phyloP scores from a whole-genome alignment of 2,888 invertebrate genomes.

The Dryobota labecula region DNA sequence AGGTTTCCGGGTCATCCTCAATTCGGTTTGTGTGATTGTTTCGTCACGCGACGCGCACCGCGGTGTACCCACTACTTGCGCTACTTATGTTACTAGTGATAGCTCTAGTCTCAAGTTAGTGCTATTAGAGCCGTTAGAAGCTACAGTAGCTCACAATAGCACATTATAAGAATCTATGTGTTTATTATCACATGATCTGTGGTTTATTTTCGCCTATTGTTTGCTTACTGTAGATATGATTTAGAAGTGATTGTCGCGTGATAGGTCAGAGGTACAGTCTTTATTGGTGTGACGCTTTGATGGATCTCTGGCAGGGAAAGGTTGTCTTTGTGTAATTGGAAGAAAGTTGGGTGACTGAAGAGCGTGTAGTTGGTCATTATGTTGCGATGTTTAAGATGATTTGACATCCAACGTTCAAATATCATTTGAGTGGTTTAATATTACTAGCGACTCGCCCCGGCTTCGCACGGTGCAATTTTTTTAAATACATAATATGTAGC shows the following conservation, averaged over 20 bases:
- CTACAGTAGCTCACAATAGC: conserved; percentile 18
- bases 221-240: conserved; percentile 3
- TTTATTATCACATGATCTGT: background rate
- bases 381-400: conserved; percentile 4
- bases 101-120: conserved; percentile 18
- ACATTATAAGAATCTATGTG: background rate
- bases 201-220: conserved; percentile 26
- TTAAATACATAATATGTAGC: no score
- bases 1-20: conserved; percentile 73
- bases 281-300: conserved; percentile 33
- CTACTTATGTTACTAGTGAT: conserved; percentile 37
- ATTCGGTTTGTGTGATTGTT: conserved; percentile 66
- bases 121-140: conserved; percentile 3
- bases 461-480: no score
- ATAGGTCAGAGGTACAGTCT: conserved; percentile 44
- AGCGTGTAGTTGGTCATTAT: conserved; percentile 1
- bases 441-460: no score
- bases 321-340: conserved; percentile 33
- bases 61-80: conserved; percentile 43
- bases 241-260: conserved; percentile 36
- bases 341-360: conserved; percentile 37
- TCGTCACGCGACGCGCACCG: conserved; percentile 66
- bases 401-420: background rate
- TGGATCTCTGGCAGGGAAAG: conserved; percentile 27
- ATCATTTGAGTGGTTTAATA: background rate